Evolutionary conservation across 1,140 invertebrate species (phyloP).

Genomic region (Mizuhopecten yessoensis): DNA sequence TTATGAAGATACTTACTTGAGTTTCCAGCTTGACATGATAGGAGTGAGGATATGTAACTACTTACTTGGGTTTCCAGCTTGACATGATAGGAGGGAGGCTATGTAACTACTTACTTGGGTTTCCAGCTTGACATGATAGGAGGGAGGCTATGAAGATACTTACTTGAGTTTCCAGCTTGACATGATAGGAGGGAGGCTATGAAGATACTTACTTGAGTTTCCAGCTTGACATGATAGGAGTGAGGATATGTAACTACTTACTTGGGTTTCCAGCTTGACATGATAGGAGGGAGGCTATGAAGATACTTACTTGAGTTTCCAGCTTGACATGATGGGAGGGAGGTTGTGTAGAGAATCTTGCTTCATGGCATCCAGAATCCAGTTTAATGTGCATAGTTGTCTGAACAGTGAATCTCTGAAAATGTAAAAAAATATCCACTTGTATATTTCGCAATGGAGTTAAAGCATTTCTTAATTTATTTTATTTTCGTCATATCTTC

Average conservation of each 20-base stretch:
- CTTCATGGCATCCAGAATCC: slow-evolving; percentile 83
- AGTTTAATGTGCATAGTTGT: slow-evolving; percentile 82
- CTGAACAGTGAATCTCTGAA: slow-evolving; percentile 80
- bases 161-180: too few species aligned
- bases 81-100: too few species aligned
- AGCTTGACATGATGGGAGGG: slow-evolving; percentile 79
- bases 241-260: slow-evolving; percentile 11
- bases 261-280: too few species aligned
- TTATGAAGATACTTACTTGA: slow-evolving; percentile 74
- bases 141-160: slow-evolving; percentile 16
- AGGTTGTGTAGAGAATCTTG: slow-evolving; percentile 70
- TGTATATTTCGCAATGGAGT: too few species aligned
- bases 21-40: slow-evolving; percentile 80
- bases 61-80: too few species aligned
- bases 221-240: slow-evolving; percentile 79
- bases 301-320: slow-evolving; percentile 81
- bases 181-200: slow-evolving; percentile 73
- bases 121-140: slow-evolving; percentile 78
- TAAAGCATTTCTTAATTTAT: too few species aligned
- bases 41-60: slow-evolving; percentile 26
- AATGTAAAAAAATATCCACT: slow-evolving; percentile 41
- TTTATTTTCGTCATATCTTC: too few species aligned
- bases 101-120: background rate
- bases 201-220: slow-evolving; percentile 79
- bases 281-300: too few species aligned